Base-by-base conservation (phyloP, 1,140 invertebrate genomes). In the Phthorimaea operculella region DNA sequence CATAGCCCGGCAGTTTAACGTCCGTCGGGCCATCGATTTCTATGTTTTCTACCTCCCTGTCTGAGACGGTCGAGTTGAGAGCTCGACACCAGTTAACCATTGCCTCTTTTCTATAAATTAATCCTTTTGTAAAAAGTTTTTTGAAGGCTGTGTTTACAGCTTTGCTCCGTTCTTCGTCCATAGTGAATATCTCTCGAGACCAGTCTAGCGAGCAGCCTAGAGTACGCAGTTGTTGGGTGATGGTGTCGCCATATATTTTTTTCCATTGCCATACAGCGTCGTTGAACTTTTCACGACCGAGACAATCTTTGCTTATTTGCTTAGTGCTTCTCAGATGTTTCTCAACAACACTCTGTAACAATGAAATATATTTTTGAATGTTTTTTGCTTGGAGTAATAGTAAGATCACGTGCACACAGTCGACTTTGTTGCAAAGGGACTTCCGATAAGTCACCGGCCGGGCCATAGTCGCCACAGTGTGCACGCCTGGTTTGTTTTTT, bases 11-110 rank as follows among this genome's bases (percentile, higher is more conserved):
- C 33, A 99, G 87, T 17, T 78, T 58, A 1, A 99, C 62, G 34
- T 90, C 76, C 0, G 92, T 96, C 17, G 91, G 90, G 9, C 90
- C 92, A 47, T 84, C 86, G 34, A 99, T 75, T 48, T 91, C 86
- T 44, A 92, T 67, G 75, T 93, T 90, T 12, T 95, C 90, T 0
- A 98, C 93, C 88, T 99, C 98, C 60, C 99, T 96, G 83, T 99
- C 98, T 0, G 98, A 99, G 53, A 99, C 93, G 0, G 96, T 93
- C 10, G 97, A 98, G 55, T 92, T 88, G 8, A 99, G 84, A 4
- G 88, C 70, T 76, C 94, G 94, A 33, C 92, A 98, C 98, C 98
- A 99, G 87, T 99, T 99, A 0, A 99, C 92, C 36, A 99, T 79
- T 50, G 91, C 88, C 70, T 94, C 92, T 21, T 90, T 90, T 54